Conservation (phyloP, 2,113 vertebrate genomes). For the Bubo blakistoni region DNA sequence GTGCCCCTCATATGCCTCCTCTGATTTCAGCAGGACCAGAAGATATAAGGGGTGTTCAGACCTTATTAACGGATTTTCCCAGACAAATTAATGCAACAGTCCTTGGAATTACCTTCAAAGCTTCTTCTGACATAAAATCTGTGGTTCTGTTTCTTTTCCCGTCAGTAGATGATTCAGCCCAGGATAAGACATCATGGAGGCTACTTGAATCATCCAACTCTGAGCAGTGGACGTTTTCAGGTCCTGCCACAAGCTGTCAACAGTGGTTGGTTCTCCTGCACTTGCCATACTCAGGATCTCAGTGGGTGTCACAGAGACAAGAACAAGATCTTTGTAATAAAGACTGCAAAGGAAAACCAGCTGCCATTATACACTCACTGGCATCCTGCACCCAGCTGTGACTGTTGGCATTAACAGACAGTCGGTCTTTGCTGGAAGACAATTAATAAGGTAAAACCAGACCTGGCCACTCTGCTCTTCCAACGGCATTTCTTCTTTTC, state of each 20-base stretch:
- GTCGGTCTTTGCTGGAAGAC: not conserved
- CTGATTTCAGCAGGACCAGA: not conserved
- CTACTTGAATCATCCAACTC: not conserved
- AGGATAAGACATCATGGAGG: not conserved
- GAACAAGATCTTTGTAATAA: not conserved
- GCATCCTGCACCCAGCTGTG: not conserved
- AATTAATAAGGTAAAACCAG: not conserved
- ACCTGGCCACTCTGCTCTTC: not conserved
- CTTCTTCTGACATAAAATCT: not conserved
- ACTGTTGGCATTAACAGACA: not conserved
- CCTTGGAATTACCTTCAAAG: not conserved
- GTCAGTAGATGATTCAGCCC: not conserved
- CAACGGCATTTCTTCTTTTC: not conserved
- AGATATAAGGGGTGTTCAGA: not conserved
- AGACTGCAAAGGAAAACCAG: not conserved
- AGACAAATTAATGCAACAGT: not conserved
- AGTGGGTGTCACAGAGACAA: not conserved
- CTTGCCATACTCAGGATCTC: not conserved
- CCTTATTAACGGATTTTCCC: not conserved
- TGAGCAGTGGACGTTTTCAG: not conserved
- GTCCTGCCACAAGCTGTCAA: not conserved
- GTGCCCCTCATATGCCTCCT: not conserved
- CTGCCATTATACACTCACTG: not conserved
- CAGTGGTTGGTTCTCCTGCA: not conserved
- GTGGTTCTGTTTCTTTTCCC: not conserved